phyloP scores from a whole-genome alignment of 2,113 vertebrate species.

The Calypte anna region DNA sequence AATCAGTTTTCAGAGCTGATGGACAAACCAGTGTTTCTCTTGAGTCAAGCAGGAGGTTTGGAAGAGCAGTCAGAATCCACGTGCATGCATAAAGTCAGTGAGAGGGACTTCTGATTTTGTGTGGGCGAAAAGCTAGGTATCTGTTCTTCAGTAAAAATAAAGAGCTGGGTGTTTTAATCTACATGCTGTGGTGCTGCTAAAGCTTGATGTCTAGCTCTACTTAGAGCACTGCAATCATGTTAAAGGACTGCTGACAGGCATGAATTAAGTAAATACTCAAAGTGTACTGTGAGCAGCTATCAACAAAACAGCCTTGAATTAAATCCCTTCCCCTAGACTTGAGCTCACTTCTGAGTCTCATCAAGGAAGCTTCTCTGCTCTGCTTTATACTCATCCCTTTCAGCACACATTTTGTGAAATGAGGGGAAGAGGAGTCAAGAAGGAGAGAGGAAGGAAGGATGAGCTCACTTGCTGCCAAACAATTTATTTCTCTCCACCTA shows the following conservation, averaged over 20 bases:
- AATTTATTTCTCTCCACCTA: constrained; percentile 16
- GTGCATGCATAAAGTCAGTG: background rate
- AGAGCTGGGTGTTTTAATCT: constrained; percentile 11
- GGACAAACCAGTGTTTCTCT: background rate
- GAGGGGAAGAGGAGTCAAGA: background rate
- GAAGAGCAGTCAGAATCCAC: background rate
- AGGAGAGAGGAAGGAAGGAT: background rate
- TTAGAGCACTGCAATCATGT: constrained; percentile 37
- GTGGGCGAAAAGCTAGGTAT: background rate
- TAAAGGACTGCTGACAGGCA: constrained; percentile 59
- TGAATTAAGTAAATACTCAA: constrained; percentile 39
- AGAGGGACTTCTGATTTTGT: background rate
- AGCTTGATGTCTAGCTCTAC: constrained; percentile 37
- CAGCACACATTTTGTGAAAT: background rate
- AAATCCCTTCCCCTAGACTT: constrained; percentile 51
- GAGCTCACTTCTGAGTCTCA: background rate
- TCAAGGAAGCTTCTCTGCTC: background rate
- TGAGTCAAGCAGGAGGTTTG: background rate
- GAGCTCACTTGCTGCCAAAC: background rate
- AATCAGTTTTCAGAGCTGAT: background rate
- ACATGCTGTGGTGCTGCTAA: constrained; percentile 7
- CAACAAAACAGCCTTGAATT: constrained; percentile 24
- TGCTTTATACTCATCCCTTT: background rate
- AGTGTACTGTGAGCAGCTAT: constrained; percentile 15
- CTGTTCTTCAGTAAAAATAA: constrained; percentile 20